Evolutionary conservation across 2,113 vertebrate genomes (phyloP).

Genomic region (Phoxinus phoxinus): DNA sequence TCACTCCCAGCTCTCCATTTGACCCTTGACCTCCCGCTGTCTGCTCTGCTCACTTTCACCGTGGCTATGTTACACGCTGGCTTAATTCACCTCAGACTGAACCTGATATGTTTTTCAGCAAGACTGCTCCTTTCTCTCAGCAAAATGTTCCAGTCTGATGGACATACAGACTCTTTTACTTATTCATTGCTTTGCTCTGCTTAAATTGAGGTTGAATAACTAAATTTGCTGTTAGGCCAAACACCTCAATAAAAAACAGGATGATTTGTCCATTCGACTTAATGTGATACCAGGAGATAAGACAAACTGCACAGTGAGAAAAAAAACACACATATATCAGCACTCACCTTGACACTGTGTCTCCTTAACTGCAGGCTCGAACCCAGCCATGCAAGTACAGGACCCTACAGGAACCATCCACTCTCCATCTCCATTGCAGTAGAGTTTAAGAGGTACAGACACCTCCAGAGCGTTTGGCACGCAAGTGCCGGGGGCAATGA

Average conservation of each 20-base stretch:
- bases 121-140: constrained; percentile 61
- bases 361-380: constrained; percentile 89
- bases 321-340: constrained; percentile 30
- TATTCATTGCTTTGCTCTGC: constrained; percentile 67
- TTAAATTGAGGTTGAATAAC: constrained; percentile 61
- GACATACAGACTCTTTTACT: constrained; percentile 59
- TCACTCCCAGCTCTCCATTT: constrained; percentile 55
- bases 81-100: constrained; percentile 71
- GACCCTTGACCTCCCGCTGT: constrained; percentile 52
- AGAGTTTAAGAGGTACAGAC: constrained; percentile 94
- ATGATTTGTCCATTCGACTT: not conserved
- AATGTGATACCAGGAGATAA: not conserved
- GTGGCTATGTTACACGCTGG: constrained; percentile 65
- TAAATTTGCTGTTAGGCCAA: constrained; percentile 39
- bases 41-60: constrained; percentile 61
- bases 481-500: constrained; percentile 94
- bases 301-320: constrained; percentile 13
- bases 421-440: constrained; percentile 96
- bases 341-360: constrained; percentile 91
- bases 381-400: constrained; percentile 91
- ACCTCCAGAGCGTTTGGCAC: constrained; percentile 92
- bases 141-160: constrained; percentile 28
- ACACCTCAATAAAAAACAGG: constrained; percentile 8
- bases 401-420: constrained; percentile 98
- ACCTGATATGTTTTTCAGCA: constrained; percentile 71